Base-by-base conservation (phyloP, 2,888 invertebrate species). In the Meteorus colon region DNA sequence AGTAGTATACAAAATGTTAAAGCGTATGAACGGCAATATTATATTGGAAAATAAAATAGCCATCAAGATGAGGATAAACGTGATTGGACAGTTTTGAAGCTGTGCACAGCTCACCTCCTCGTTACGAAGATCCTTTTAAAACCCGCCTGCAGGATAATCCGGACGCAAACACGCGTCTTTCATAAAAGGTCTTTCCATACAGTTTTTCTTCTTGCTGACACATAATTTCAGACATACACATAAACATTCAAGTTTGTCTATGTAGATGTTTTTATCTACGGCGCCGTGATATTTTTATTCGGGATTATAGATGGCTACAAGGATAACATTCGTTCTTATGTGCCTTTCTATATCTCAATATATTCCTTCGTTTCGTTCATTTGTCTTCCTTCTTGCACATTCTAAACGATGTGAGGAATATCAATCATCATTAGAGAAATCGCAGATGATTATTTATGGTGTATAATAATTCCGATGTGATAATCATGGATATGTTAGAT, bases 1-100 rank as follows among this genome's bases (percentile, higher is more conserved):
- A 29, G 31, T 19, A 55, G n/a, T 16, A 48, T 48, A 27, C 62
- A 31, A 29, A 29, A 4, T 62, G 55, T 29, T 41, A 16, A 76
- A 24, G 60, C 31, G 45, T 41, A 31, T 69, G 65, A 45, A 45
- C 59, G 24, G 2, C 10, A 51, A 65, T 41, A 55, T 55, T 24
- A 55, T 55, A 19, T 55, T 51, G 31, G 48, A 60, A 66, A 75
- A 75, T 75, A 41, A 76, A 73, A 65, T 37, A 66, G 73, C 74
- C 66, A 79, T 77, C 73, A 65, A 75, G 71, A 75, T 75, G 73
- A 59, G 63, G 68, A 74, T 68, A 63, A 78, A 79, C 75, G 69
- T 72, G 74, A 77, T 75, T 79, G 72, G 74, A 75, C 72, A 72
- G 74, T 51, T 34, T 69, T n/a, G 55, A 55, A 65, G 63, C 48